Conservation (phyloP, 2,113 vertebrate species). For the Arenaria interpres region DNA sequence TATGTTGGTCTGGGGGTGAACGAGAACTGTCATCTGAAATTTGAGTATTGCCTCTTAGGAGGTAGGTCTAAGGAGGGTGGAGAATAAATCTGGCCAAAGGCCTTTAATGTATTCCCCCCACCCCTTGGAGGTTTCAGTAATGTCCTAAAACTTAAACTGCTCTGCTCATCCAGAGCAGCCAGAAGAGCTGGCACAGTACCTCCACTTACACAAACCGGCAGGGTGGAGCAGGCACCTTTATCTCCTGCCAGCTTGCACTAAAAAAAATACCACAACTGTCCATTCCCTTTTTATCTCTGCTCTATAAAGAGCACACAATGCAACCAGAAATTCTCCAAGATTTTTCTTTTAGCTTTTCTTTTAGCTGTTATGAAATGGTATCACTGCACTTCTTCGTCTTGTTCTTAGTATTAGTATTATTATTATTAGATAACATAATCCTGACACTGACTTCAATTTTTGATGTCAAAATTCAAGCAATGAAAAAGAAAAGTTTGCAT, state of each 20-base stretch:
- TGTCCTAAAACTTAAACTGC: neutral
- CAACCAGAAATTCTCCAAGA: neutral
- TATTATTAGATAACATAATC: neutral
- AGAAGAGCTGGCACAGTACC: neutral
- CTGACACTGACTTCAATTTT: conserved; percentile 28
- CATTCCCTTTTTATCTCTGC: neutral
- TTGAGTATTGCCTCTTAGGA: neutral
- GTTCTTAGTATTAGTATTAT: no score
- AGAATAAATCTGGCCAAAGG: neutral
- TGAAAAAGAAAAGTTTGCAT: conserved; percentile 16
- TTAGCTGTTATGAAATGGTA: neutral
- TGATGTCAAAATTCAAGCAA: conserved; percentile 50
- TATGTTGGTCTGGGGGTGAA: neutral
- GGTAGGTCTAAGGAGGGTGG: neutral
- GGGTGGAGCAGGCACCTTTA: neutral
- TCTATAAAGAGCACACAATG: neutral
- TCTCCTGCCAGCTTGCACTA: neutral
- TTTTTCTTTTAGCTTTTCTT: neutral
- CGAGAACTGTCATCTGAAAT: neutral
- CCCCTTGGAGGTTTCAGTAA: neutral
- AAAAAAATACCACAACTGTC: neutral
- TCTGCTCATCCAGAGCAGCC: neutral
- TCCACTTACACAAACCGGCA: neutral
- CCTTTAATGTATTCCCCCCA: neutral
- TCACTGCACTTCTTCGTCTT: neutral